Evolutionary conservation across 2,888 invertebrate genomes (phyloP).

Genomic region (Caenorhabditis sp.): DNA sequence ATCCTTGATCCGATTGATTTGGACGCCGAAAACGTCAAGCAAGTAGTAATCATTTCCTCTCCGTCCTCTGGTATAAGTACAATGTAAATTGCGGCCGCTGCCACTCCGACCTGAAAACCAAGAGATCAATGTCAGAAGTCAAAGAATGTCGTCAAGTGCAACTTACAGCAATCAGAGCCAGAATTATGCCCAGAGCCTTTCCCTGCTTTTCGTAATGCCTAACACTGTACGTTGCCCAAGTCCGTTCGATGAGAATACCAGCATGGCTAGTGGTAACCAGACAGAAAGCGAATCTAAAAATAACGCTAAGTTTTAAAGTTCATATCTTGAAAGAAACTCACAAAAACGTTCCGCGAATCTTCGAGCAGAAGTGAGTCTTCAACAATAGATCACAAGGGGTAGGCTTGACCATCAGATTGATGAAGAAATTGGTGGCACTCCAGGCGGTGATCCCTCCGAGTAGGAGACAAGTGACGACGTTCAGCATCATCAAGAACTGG

Average conservation of each 20-base stretch:
- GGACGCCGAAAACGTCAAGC: constrained; percentile 59
- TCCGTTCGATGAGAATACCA: constrained; percentile 52
- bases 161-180: constrained; percentile 56
- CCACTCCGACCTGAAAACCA: constrained; percentile 46
- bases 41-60: constrained; percentile 61
- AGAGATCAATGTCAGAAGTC: constrained; percentile 2
- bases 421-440: constrained; percentile 40
- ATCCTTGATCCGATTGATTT: constrained; percentile 44
- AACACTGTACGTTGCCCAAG: constrained; percentile 49
- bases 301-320: not conserved
- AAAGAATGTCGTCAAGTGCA: not conserved
- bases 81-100: constrained; percentile 38
- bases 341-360: constrained; percentile 48
- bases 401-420: constrained; percentile 38
- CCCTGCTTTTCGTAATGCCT: constrained; percentile 55
- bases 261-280: constrained; percentile 54
- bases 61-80: constrained; percentile 51
- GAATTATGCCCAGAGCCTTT: constrained; percentile 35
- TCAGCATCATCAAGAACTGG: constrained; percentile 51
- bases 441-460: constrained; percentile 40
- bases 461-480: constrained; percentile 41
- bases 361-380: constrained; percentile 51
- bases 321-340: constrained; percentile 20
- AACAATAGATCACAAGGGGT: constrained; percentile 54
- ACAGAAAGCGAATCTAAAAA: constrained; percentile 55